These are phyloP conservation scores for Hormiphora californensis DNA, from an alignment of 37 sponge, comb jelly and placozoan genomes.

Conservation along the genomic window DNA sequence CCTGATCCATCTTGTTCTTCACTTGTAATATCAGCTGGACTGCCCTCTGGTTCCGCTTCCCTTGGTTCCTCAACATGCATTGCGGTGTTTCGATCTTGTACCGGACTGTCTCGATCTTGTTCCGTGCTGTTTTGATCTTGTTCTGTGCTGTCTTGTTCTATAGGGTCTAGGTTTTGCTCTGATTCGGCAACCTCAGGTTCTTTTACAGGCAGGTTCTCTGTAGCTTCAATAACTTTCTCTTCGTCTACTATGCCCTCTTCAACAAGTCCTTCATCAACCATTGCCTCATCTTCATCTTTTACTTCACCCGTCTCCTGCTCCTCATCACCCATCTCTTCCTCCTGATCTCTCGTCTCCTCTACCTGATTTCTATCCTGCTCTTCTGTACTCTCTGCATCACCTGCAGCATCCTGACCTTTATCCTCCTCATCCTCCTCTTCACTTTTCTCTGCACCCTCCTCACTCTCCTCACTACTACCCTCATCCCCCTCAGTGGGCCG, in stretches of 20 bases:
- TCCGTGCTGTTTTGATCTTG: background rate
- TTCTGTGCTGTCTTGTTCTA: background rate
- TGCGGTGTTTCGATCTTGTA: background rate
- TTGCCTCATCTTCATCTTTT: slow-evolving; percentile 16
- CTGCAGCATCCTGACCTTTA: background rate
- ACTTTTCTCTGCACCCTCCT: slow-evolving; percentile 8
- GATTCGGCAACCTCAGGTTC: background rate
- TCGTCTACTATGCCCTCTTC: too few relatives aligned
- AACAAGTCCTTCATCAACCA: too few relatives aligned
- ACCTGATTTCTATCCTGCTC: background rate
- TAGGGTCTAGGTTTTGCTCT: background rate
- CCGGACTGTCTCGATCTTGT: background rate
- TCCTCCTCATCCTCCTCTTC: background rate
- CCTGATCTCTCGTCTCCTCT: background rate
- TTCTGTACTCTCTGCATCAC: background rate
- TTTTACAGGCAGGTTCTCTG: background rate
- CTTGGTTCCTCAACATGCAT: background rate
- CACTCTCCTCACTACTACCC: background rate
- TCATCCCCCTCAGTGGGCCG: background rate
- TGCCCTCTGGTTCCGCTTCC: background rate
- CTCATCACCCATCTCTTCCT: background rate
- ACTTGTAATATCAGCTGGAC: background rate
- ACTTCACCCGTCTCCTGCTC: background rate
- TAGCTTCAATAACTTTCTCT: too few relatives aligned
- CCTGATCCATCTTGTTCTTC: background rate